These are phyloP conservation scores for Gymnobelideus leadbeateri DNA, from an alignment of 2,113 vertebrate genomes.

Conservation along the genomic window DNA sequence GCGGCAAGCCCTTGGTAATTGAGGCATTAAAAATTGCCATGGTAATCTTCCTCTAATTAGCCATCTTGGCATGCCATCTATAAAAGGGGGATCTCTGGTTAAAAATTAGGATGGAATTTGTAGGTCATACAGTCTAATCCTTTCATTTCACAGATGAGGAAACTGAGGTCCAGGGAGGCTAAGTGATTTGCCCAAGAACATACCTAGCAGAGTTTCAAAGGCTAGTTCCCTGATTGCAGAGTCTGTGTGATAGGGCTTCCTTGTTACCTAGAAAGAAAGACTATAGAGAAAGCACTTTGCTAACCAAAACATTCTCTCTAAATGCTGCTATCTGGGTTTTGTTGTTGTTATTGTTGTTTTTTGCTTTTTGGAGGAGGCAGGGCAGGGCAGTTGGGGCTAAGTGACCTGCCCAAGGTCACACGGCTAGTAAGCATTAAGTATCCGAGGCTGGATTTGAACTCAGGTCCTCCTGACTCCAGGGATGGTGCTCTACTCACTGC, in stretches of 20 bases:
- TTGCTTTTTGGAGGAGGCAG: no score
- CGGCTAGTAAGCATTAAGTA: no score
- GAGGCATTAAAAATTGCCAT: neutral
- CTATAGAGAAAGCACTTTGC: neutral
- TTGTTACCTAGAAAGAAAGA: neutral
- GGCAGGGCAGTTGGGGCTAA: no score
- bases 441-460: no score
- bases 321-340: neutral
- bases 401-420: no score
- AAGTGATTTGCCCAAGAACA: neutral
- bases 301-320: neutral
- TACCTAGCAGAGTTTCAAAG: neutral
- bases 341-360: no score
- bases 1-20: neutral
- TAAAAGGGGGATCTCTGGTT: neutral
- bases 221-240: neutral
- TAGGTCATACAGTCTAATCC: neutral
- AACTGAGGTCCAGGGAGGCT: neutral
- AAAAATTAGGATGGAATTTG: neutral
- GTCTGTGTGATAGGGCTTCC: neutral
- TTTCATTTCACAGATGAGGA: neutral
- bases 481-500: no score
- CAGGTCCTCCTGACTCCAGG: no score
- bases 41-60: neutral
- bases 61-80: neutral